Percentiles rank a stretch among this genome's conserved stretches.
Conservation (phyloP, 2,113 vertebrate species). For the Ictalurus punctatus region DNA sequence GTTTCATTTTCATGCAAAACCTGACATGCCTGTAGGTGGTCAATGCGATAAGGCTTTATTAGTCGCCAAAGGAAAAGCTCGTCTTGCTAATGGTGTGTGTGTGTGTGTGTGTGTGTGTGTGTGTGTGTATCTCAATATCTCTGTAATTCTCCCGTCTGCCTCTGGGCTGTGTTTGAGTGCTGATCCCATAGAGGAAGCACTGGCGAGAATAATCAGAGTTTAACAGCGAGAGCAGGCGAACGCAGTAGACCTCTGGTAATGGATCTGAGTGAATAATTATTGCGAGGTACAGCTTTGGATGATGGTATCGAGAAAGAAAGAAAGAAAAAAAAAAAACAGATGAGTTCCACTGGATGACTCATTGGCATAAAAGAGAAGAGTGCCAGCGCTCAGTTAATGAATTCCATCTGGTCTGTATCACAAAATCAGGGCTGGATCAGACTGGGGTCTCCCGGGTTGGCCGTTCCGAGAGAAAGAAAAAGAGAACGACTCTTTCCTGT, state of each 20-base stretch:
- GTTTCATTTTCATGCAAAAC: slow-evolving; percentile 52
- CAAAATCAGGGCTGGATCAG: slow-evolving; percentile 48
- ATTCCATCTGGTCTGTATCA: slow-evolving; percentile 75
- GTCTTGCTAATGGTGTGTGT: slow-evolving; percentile 48
- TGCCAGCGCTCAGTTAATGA: slow-evolving; percentile 76
- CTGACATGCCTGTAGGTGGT: slow-evolving; percentile 59
- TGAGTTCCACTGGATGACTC: slow-evolving; percentile 72
- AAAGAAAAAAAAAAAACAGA: slow-evolving; percentile 39
- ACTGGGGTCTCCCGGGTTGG: slow-evolving; percentile 36
- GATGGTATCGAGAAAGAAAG: slow-evolving; percentile 64
- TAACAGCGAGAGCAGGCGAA: slow-evolving; percentile 72
- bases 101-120: not conserved
- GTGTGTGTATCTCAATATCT: slow-evolving; percentile 8
- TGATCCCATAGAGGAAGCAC: slow-evolving; percentile 58
- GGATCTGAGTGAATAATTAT: slow-evolving; percentile 80
- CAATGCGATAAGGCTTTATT: slow-evolving; percentile 66
- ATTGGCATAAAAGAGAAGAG: slow-evolving; percentile 68
- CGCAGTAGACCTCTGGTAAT: slow-evolving; percentile 75
- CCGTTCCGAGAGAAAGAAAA: not conserved
- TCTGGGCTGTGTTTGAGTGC: slow-evolving; percentile 60
- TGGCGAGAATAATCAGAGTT: slow-evolving; percentile 73
- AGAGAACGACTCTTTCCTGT: not conserved
- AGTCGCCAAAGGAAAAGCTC: slow-evolving; percentile 61
- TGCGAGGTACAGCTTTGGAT: slow-evolving; percentile 74
- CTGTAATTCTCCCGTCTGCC: slow-evolving; percentile 66